phyloP scores from a whole-genome alignment of 2,797 vertebrate genomes.

The Sebastes hubbsi region DNA sequence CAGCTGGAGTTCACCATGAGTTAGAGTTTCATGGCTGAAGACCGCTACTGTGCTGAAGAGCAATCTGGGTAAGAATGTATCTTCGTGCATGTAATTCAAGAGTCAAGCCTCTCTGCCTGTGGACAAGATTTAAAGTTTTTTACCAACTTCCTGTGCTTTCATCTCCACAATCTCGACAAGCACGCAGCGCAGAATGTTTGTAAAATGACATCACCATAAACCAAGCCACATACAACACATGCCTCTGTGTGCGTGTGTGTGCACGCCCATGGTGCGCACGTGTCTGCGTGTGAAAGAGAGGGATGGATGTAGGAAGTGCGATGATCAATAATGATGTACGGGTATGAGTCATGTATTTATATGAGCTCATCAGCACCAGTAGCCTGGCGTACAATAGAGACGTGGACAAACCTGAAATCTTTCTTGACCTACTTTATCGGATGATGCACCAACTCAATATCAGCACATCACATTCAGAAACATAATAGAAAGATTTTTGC shows the following conservation, averaged over 20 bases:
- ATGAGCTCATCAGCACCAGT: constrained; percentile 29
- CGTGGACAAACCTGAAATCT: constrained; percentile 10
- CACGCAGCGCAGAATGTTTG: constrained; percentile 31
- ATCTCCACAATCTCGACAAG: constrained; percentile 44
- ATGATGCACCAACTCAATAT: constrained; percentile 1
- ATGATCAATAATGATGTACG: constrained; percentile 9
- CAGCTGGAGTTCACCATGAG: constrained; percentile 33
- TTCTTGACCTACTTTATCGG: constrained; percentile 24
- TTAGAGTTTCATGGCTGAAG: constrained; percentile 13
- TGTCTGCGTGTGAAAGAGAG: not conserved
- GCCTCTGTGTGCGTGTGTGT: not conserved
- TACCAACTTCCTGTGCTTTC: constrained; percentile 43
- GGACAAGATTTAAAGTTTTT: constrained; percentile 25
- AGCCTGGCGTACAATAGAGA: not conserved
- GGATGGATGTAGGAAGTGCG: not conserved
- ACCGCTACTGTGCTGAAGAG: constrained; percentile 6
- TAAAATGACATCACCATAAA: constrained; percentile 52
- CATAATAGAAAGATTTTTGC: not conserved
- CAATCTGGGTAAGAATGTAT: constrained; percentile 9
- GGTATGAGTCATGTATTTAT: constrained; percentile 39
- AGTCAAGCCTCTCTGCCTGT: constrained; percentile 5
- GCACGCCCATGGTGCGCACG: not conserved
- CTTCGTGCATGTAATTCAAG: constrained; percentile 1
- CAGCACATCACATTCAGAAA: not conserved
- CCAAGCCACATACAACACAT: constrained; percentile 21